These are phyloP conservation scores for Kradibia gibbosae DNA, from an alignment of 1,140 invertebrate genomes.

Conservation along the genomic window DNA sequence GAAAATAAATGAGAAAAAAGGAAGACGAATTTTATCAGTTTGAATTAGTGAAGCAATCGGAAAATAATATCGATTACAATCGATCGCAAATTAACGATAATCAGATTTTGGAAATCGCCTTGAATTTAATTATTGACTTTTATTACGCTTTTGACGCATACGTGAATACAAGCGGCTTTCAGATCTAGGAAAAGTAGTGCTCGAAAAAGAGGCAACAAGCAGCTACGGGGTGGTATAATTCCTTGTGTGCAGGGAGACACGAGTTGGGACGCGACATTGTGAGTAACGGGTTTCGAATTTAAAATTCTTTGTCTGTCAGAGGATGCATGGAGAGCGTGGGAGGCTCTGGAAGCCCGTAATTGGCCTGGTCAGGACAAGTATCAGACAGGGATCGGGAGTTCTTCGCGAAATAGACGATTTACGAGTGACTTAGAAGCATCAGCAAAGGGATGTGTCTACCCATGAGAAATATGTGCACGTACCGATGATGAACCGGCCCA, in stretches of 20 bases:
- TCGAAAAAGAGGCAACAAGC: neutral
- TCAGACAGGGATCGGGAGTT: neutral
- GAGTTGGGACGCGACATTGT: neutral
- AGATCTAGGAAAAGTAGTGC: neutral
- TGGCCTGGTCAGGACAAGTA: constrained; percentile 23
- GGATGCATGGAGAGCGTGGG: constrained; percentile 43
- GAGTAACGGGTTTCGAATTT: constrained; percentile 15
- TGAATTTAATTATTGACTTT: no score
- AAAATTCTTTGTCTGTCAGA: constrained; percentile 42
- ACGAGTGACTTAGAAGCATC: neutral
- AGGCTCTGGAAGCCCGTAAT: constrained; percentile 37
- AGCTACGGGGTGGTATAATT: neutral
- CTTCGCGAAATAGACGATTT: neutral
- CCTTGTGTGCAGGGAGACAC: neutral
- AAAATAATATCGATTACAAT: no score
- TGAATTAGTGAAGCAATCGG: no score
- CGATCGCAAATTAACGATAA: no score
- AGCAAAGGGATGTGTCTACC: constrained; percentile 33
- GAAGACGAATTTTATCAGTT: no score
- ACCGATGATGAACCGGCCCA: constrained; percentile 32
- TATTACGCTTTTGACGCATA: no score
- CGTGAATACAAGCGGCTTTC: no score
- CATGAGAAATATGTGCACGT: constrained; percentile 22
- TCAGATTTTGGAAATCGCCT: no score
- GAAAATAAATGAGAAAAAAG: no score